Evolutionary conservation across 2,113 vertebrate species (phyloP).

Genomic region (Phainopepla nitens): DNA sequence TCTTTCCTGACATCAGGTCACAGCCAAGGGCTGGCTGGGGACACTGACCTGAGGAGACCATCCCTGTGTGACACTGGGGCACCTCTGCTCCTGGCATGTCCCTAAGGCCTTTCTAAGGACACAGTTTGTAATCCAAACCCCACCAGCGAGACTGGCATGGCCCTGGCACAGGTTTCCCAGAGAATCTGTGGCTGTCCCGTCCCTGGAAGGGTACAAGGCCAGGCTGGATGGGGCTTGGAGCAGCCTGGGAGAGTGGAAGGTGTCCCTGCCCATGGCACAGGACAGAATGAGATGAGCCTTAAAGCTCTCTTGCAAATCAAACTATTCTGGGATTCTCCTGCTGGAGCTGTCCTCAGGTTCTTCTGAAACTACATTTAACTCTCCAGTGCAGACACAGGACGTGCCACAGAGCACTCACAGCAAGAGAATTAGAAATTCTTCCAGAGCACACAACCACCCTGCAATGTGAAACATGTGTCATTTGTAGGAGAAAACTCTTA

Average conservation of each 20-base stretch:
- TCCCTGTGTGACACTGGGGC: fast-evolving
- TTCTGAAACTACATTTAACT: background rate
- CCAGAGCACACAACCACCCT: background rate
- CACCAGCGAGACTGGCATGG: background rate
- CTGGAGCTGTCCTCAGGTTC: background rate
- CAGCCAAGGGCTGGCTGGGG: fast-evolving
- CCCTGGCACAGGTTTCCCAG: background rate
- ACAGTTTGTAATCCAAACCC: background rate
- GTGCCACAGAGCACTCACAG: background rate
- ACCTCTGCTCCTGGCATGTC: background rate
- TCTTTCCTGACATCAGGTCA: background rate
- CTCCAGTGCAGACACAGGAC: background rate
- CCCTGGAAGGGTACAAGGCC: background rate
- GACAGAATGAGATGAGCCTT: background rate
- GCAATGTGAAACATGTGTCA: background rate
- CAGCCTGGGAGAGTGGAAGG: background rate
- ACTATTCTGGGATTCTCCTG: background rate
- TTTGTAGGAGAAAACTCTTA: background rate
- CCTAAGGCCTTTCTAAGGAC: background rate
- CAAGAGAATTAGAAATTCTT: background rate
- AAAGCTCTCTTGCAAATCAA: background rate
- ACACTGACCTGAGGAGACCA: background rate
- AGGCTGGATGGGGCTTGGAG: fast-evolving
- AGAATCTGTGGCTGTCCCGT: background rate
- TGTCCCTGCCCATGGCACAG: background rate